Evolutionary conservation across 2,888 invertebrate species (phyloP).

Genomic region (Aphodius sticticus): DNA sequence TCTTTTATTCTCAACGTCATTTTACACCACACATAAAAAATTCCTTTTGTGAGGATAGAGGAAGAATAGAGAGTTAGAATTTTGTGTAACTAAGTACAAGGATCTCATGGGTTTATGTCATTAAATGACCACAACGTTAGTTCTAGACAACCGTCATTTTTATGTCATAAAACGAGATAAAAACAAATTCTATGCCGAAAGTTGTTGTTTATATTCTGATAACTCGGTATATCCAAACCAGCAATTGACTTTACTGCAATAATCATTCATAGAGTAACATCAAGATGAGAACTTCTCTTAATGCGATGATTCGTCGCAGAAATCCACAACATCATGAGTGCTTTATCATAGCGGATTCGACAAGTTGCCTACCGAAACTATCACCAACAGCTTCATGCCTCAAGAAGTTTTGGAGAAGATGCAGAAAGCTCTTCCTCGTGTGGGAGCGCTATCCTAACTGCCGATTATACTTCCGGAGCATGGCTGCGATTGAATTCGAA

Average conservation of each 20-base stretch:
- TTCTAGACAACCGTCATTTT: neutral
- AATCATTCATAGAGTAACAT: neutral
- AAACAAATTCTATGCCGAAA: neutral
- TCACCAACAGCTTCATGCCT: conserved; percentile 52
- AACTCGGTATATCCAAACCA: neutral
- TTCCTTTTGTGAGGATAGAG: no score
- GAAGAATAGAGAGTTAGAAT: no score
- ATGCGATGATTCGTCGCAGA: neutral
- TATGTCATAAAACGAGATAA: neutral
- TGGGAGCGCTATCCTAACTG: conserved; percentile 50
- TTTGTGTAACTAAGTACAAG: no score
- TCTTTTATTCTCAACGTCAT: no score
- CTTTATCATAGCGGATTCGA: conserved; percentile 22
- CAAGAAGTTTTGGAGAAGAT: conserved; percentile 47
- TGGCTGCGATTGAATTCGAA: conserved; percentile 53
- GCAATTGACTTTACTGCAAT: no score
- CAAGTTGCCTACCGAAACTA: conserved; percentile 51
- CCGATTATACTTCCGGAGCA: conserved; percentile 51
- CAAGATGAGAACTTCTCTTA: neutral
- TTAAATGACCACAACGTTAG: neutral
- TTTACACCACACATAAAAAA: no score
- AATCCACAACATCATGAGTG: conserved; percentile 26
- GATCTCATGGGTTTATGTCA: no score
- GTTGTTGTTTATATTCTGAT: neutral
- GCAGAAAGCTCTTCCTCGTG: conserved; percentile 53